Percentiles rank a stretch among this genome's conserved stretches.
These are phyloP conservation scores for Chelonoidis abingdonii DNA, from an alignment of 2,113 vertebrate genomes.

Conservation along the genomic window DNA sequence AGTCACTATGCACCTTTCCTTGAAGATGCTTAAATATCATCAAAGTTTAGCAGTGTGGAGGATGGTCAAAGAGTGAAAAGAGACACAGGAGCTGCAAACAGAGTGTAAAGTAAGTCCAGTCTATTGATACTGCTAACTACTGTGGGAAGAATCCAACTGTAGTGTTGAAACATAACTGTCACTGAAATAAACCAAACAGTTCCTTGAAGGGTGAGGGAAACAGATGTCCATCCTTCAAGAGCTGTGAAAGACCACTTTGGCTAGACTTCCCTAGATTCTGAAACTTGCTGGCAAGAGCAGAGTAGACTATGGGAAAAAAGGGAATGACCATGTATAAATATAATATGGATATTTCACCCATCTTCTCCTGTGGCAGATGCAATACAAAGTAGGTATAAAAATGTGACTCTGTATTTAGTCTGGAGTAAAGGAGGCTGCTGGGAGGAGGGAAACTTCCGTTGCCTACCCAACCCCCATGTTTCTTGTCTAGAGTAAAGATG, in stretches of 20 bases:
- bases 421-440: neutral
- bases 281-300: neutral
- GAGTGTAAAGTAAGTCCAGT: rapidly evolving
- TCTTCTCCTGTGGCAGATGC: neutral
- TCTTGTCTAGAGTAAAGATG: neutral
- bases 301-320: neutral
- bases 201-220: neutral
- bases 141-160: neutral
- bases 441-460: neutral
- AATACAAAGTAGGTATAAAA: neutral
- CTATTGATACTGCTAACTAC: neutral
- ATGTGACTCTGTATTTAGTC: neutral
- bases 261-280: neutral
- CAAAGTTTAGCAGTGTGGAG: neutral
- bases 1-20: neutral
- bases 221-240: neutral
- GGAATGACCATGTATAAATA: neutral
- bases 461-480: neutral
- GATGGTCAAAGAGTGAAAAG: neutral
- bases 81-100: neutral
- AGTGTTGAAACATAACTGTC: neutral
- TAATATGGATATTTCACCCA: neutral
- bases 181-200: neutral
- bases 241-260: neutral
- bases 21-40: neutral